Percentiles rank a stretch among this genome's conserved stretches.
These are phyloP conservation scores for Cynopterus brachyotis DNA, from an alignment of 2,113 vertebrate genomes.

Conservation along the genomic window DNA sequence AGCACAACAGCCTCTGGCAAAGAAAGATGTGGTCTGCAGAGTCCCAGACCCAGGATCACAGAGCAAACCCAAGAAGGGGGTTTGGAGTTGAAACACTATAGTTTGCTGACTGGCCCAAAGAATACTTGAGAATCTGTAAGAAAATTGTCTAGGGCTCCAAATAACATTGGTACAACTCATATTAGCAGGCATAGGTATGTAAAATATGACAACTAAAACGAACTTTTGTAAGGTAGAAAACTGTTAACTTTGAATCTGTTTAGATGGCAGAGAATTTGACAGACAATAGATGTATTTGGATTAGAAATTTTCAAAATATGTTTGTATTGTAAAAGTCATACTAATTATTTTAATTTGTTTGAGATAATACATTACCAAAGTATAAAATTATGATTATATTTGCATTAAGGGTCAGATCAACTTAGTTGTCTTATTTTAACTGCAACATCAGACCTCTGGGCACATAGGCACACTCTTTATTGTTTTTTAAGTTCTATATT, in stretches of 20 bases:
- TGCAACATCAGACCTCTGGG: not conserved
- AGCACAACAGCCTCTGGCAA: not conserved
- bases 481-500: no score
- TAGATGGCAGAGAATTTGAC: not conserved
- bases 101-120: not conserved
- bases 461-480: not conserved
- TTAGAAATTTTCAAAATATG: conserved; percentile 17
- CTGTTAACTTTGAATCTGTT: not conserved
- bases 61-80: not conserved
- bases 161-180: no score
- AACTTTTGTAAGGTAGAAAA: not conserved
- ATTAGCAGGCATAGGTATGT: not conserved
- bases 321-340: conserved; percentile 44
- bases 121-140: not conserved
- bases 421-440: not conserved
- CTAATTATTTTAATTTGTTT: conserved; percentile 47
- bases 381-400: conserved; percentile 32
- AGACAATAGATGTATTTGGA: not conserved
- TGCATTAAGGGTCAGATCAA: not conserved
- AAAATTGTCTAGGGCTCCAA: not conserved
- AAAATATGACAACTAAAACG: not conserved
- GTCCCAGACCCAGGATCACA: not conserved
- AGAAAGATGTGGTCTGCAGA: not conserved
- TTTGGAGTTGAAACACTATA: not conserved
- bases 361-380: conserved; percentile 26